phyloP scores from a whole-genome alignment of 2,888 invertebrate genomes.

The Hymenopus coronatus region DNA sequence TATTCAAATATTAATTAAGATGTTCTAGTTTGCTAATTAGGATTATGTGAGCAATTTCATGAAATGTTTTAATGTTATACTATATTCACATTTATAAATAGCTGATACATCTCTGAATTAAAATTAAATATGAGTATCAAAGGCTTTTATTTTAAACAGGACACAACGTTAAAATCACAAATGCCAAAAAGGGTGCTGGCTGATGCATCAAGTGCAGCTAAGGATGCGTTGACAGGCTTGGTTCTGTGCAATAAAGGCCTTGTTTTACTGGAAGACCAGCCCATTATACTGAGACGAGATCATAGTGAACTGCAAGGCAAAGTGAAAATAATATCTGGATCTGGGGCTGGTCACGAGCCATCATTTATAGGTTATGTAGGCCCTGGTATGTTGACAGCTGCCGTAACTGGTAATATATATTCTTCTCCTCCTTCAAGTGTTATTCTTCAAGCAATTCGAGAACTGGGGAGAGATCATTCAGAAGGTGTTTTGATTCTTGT shows the following conservation, averaged over 20 bases:
- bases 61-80: not conserved
- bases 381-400: conserved; percentile 52
- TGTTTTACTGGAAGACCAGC: conserved; percentile 24
- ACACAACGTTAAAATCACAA: not conserved
- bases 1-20: too few species aligned
- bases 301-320: conserved; percentile 32
- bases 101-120: too few species aligned
- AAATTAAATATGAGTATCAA: not conserved
- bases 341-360: conserved; percentile 58
- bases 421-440: conserved; percentile 22
- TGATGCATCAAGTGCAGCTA: conserved; percentile 14
- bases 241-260: conserved; percentile 24
- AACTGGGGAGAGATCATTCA: conserved; percentile 18
- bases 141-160: not conserved
- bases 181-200: conserved; percentile 7
- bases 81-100: too few species aligned
- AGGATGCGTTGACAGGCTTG: conserved; percentile 28
- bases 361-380: conserved; percentile 51
- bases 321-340: conserved; percentile 48
- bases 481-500: conserved; percentile 66
- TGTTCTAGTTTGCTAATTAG: too few species aligned
- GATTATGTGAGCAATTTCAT: too few species aligned
- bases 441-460: conserved; percentile 23
- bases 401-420: conserved; percentile 48
- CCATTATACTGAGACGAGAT: conserved; percentile 35